Base-by-base conservation (phyloP, 1,140 invertebrate species). In the Saxidomus purpurata region DNA sequence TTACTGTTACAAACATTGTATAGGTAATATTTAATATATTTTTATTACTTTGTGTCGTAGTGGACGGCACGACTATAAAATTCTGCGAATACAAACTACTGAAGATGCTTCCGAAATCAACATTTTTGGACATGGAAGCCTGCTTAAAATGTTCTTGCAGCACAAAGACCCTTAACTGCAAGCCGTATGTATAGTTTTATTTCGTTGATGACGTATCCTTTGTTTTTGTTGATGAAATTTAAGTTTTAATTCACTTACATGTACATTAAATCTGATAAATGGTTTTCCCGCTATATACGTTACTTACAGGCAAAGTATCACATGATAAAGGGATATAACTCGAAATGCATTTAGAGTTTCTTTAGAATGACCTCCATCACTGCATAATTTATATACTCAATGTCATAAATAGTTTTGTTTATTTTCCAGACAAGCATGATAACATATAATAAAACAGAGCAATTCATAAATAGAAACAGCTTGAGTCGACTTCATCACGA, bases 41-140 rank as follows among this genome's bases (percentile, higher is more conserved):
- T n/a, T n/a, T n/a, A n/a, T n/a, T n/a, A n/a, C n/a, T n/a, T 47
- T 47, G 43, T 22, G 4, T 67, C 6, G n/a, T 36, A 67, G 61
- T 67, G 2, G 6, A 67, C 34, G 61, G 61, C 11, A 22, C 28
- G 34, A 28, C 11, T 9, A 67, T 34, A 1, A 13, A 67, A 34
- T 67, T 31, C 61, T 67, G 61, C 31, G 61, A 67, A 19, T 67
- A 67, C 61, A 67, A 67, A 67, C 61, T 67, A 11, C 25, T 31
- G 9, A 67, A 67, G 61, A 67, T 67, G 61, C 2, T 67, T n/a
- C 61, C 61, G 9, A 67, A 67, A 34, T 67, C 61, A 31, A 67
- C 9, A 34, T 3, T 67, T 36, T 13, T 34, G 8, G 61, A 67
- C 61, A 4, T 28, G 9, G 61, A 67, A 3, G 61, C 61, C 9